A percentile compares a stretch with the other conserved stretches of the same genome.
Conservation (phyloP, 2,113 vertebrate species). For the Rhinichthys klamathensis region DNA sequence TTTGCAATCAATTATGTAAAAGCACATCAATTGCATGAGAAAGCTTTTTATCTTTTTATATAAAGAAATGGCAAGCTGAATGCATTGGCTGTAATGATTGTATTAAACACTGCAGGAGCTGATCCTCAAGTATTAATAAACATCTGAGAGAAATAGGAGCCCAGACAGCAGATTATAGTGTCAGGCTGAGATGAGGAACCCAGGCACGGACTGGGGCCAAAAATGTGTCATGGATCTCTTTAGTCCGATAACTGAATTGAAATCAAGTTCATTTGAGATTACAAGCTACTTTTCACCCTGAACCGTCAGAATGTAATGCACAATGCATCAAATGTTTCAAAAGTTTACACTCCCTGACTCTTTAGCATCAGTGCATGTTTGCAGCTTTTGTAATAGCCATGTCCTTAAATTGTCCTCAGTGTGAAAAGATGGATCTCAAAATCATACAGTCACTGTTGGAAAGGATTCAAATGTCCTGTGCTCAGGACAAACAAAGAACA, state of each 20-base stretch:
- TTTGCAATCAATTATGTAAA: not conserved
- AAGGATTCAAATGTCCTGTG: not conserved
- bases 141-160: slow-evolving; percentile 49
- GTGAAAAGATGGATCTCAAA: not conserved
- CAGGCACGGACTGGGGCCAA: not conserved
- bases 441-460: not conserved
- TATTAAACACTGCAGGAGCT: slow-evolving; percentile 57
- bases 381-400: not conserved
- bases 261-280: not conserved
- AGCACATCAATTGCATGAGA: not conserved
- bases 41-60: not conserved
- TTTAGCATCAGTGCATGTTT: not conserved
- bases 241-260: not conserved
- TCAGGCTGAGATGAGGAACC: slow-evolving; percentile 15
- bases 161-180: slow-evolving; percentile 54
- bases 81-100: slow-evolving; percentile 60
- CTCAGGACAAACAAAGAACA: not conserved
- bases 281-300: not conserved
- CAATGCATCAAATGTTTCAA: not conserved
- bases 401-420: not conserved
- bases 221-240: slow-evolving; percentile 2
- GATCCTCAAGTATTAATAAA: slow-evolving; percentile 65
- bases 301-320: not conserved
- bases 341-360: not conserved
- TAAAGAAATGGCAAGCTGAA: not conserved